Evolutionary conservation across 2,888 invertebrate genomes (phyloP).

Genomic region (Strigamia maritima): DNA sequence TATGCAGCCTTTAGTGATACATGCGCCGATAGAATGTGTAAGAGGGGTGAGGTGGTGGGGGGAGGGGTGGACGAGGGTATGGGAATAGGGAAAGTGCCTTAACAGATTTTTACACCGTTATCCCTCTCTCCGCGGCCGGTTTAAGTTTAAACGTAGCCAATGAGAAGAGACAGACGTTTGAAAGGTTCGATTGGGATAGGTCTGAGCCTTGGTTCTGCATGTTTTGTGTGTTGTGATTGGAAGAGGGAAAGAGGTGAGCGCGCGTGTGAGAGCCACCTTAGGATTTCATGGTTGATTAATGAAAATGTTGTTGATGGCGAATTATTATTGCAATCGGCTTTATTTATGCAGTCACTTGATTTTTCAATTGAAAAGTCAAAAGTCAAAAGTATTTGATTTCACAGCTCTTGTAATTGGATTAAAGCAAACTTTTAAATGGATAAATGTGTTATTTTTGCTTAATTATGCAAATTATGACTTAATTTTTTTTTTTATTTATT

Average conservation of each 20-base stretch:
- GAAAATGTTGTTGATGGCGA: slow-evolving; percentile 6
- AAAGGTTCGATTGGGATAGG: not conserved
- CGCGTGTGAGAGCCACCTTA: not conserved
- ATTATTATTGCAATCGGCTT: not conserved
- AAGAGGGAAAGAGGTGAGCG: not conserved
- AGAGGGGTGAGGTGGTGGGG: not conserved
- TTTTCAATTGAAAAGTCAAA: not conserved
- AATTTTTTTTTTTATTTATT: too few species aligned
- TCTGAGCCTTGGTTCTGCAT: not conserved
- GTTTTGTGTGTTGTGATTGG: not conserved
- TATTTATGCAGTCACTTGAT: not conserved
- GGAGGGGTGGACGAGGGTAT: not conserved
- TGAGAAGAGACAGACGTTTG: not conserved
- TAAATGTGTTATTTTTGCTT: too few species aligned
- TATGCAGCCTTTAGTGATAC: slow-evolving; percentile 34
- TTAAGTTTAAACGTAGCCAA: not conserved
- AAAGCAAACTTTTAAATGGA: too few species aligned
- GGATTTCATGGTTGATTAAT: slow-evolving; percentile 10
- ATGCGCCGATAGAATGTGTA: slow-evolving; percentile 34
- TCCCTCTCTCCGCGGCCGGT: not conserved
- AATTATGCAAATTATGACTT: too few species aligned
- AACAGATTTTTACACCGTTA: slow-evolving; percentile 23
- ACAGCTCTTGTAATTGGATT: too few species aligned
- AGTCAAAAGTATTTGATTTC: not conserved
- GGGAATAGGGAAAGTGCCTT: slow-evolving; percentile 18